Percentiles rank a stretch among this genome's conserved stretches.
Evolutionary conservation across 1,140 invertebrate species (phyloP).

Genomic region (Brachionus paranguensis): DNA sequence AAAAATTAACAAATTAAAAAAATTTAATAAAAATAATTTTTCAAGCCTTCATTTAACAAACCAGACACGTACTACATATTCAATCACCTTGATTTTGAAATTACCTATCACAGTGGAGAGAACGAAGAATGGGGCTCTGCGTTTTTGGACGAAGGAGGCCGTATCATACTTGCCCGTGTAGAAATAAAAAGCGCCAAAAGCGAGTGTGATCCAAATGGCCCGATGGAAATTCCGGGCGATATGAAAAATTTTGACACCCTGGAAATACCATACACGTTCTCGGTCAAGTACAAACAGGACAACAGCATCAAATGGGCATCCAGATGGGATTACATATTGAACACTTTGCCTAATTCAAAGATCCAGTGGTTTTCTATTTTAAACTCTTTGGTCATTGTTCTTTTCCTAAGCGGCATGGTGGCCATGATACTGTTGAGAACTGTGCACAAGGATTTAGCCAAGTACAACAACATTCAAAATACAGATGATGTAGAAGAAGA

Average conservation of each 20-base stretch:
- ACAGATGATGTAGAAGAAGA: conserved; percentile 95
- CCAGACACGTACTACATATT: conserved; percentile 78
- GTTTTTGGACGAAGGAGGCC: conserved; percentile 68
- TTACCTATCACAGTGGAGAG: conserved; percentile 82
- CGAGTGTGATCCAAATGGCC: neutral
- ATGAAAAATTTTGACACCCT: neutral
- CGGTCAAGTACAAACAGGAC: conserved; percentile 56
- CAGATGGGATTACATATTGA: conserved; percentile 96
- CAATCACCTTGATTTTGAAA: conserved; percentile 88
- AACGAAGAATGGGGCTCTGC: conserved; percentile 73
- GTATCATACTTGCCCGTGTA: conserved; percentile 78
- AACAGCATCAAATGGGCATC: conserved; percentile 92
- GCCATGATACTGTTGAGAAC: conserved; percentile 97
- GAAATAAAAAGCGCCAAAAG: conserved; percentile 67
- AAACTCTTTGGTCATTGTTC: conserved; percentile 62
- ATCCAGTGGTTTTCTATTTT: conserved; percentile 87
- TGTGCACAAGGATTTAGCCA: conserved; percentile 93
- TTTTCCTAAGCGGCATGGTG: conserved; percentile 87
- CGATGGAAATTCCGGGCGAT: conserved; percentile 24
- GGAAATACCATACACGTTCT: conserved; percentile 36
- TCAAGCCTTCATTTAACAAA: neutral
- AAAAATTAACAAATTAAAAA: neutral
- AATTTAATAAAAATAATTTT: neutral
- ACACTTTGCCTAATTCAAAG: conserved; percentile 95
- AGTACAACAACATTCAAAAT: conserved; percentile 74